phyloP scores from a whole-genome alignment of 2,888 invertebrate species.

The Leptinotarsa rubiginosa region DNA sequence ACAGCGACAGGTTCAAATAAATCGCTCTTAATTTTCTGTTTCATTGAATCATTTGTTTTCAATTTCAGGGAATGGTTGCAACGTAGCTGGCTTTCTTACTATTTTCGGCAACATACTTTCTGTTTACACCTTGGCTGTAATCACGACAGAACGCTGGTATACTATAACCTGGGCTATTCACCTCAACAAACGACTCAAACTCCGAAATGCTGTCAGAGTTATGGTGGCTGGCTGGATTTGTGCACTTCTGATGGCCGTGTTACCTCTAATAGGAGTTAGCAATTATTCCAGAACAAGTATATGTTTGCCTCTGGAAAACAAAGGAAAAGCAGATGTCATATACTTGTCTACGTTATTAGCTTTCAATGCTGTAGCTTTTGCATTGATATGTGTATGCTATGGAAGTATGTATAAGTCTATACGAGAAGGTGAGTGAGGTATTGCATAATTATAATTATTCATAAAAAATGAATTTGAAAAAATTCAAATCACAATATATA shows the following conservation, averaged over 20 bases:
- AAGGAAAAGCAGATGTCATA: conserved; percentile 68
- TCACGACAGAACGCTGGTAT: conserved; percentile 73
- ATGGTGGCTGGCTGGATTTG: conserved; percentile 73
- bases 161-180: conserved; percentile 74
- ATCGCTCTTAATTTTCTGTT: no score
- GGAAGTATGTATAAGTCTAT: conserved; percentile 74
- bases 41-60: no score
- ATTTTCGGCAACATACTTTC: conserved; percentile 75
- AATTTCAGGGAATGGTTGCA: conserved; percentile 70
- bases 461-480: background rate
- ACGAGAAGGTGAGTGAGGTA: conserved; percentile 55
- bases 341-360: conserved; percentile 71
- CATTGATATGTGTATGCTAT: conserved; percentile 74
- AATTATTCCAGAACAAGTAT: conserved; percentile 76
- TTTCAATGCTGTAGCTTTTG: conserved; percentile 74
- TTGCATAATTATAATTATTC: background rate
- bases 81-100: conserved; percentile 75
- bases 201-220: conserved; percentile 70
- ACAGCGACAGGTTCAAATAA: no score
- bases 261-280: conserved; percentile 75
- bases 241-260: conserved; percentile 70
- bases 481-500: background rate
- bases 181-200: conserved; percentile 71
- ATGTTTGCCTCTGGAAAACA: conserved; percentile 75
- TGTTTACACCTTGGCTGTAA: conserved; percentile 75